phyloP scores from a whole-genome alignment of 2,797 vertebrate genomes.

The Cynopterus sphinx region DNA sequence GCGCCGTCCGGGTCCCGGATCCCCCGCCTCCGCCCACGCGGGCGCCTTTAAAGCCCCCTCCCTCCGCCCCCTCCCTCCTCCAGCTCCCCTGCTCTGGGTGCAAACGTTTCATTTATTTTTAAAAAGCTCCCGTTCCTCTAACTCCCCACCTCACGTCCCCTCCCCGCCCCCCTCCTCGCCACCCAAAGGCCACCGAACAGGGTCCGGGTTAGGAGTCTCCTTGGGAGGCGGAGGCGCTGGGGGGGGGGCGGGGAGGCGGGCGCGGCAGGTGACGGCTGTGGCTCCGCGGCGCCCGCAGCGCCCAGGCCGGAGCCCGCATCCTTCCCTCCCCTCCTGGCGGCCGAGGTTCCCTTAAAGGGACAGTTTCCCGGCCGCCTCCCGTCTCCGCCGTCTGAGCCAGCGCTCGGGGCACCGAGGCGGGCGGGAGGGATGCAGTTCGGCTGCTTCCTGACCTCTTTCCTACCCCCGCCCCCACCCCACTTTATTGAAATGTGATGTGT shows the following conservation, averaged over 20 bases:
- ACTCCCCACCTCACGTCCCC: slow-evolving; percentile 32
- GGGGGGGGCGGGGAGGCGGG: background rate
- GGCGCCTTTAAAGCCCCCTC: slow-evolving; percentile 73
- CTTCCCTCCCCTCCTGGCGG: background rate
- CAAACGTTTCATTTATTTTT: slow-evolving; percentile 74
- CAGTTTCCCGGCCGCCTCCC: background rate
- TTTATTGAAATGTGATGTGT: slow-evolving; percentile 18
- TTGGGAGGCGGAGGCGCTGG: slow-evolving; percentile 41
- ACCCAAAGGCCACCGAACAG: slow-evolving; percentile 46
- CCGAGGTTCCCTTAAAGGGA: slow-evolving; percentile 64
- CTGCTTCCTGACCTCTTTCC: slow-evolving; percentile 26
- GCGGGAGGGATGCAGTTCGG: slow-evolving; percentile 23
- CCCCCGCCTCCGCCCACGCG: slow-evolving; percentile 58
- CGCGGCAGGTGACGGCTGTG: slow-evolving; percentile 61
- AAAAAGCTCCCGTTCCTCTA: slow-evolving; percentile 60
- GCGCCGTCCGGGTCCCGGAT: slow-evolving; percentile 15
- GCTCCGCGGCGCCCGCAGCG: slow-evolving; percentile 28
- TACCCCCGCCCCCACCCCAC: background rate
- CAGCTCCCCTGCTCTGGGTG: background rate
- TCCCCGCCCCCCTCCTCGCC: too few species aligned
- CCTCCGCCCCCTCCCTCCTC: background rate
- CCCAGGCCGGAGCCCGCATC: slow-evolving; percentile 52
- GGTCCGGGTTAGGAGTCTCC: slow-evolving; percentile 55
- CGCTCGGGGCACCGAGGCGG: slow-evolving; percentile 37
- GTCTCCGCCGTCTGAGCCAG: background rate